Evolutionary conservation across 2,797 vertebrate species (phyloP).

Genomic region (Dryobates pubescens): DNA sequence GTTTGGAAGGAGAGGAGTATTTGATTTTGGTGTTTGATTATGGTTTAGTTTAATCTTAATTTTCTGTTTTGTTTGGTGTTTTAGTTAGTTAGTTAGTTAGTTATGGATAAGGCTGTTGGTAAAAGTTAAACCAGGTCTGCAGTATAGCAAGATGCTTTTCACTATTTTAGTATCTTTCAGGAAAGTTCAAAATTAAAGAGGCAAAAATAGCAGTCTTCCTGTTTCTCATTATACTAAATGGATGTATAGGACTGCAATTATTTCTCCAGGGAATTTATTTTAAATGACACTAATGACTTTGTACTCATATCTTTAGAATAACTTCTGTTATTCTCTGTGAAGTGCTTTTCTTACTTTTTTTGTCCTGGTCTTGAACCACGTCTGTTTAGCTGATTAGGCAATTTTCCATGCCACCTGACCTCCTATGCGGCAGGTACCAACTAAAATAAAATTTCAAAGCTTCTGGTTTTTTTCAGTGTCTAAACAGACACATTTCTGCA

Average conservation of each 20-base stretch:
- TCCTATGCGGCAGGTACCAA: too few species aligned
- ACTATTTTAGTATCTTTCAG: not conserved
- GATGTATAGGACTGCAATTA: not conserved
- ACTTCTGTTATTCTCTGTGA: not conserved
- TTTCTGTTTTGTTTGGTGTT: fast-evolving
- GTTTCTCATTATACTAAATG: not conserved
- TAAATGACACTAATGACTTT: not conserved
- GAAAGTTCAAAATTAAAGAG: not conserved
- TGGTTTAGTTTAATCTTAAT: not conserved
- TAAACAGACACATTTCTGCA: not conserved
- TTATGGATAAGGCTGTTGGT: fast-evolving
- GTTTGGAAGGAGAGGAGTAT: fast-evolving
- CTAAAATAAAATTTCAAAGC: too few species aligned
- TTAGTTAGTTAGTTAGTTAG: not conserved
- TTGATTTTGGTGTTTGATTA: not conserved
- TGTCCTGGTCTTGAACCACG: not conserved
- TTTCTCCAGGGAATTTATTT: not conserved
- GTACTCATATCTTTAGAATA: not conserved
- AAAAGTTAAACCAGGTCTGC: not conserved
- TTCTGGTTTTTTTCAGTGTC: too few species aligned
- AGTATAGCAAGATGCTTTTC: not conserved
- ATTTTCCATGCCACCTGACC: not conserved
- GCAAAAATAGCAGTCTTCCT: not conserved
- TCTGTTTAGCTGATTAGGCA: not conserved
- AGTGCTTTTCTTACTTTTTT: not conserved